These are phyloP conservation scores for Ceratina japonica DNA, from an alignment of 1,140 invertebrate species.

Conservation along the genomic window DNA sequence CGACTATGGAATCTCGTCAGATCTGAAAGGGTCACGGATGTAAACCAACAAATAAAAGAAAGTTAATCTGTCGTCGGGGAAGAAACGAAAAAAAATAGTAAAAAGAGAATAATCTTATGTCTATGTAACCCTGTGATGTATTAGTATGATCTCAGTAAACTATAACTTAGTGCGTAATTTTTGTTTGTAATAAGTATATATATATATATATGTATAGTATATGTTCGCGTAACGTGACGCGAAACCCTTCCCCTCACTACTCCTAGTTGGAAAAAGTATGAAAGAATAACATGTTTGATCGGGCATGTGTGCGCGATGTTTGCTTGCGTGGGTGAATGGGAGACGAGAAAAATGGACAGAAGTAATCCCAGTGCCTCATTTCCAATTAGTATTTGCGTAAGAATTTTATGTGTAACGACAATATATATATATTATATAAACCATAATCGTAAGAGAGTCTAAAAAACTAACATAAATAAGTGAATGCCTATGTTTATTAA, in stretches of 20 bases:
- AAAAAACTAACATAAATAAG: constrained; percentile 77
- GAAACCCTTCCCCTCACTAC: not conserved
- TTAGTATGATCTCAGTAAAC: constrained; percentile 80
- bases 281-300: constrained; percentile 27
- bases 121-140: constrained; percentile 81
- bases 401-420: constrained; percentile 73
- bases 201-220: constrained; percentile 62
- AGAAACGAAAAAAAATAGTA: constrained; percentile 65
- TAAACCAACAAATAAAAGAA: not conserved
- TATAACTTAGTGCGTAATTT: constrained; percentile 75
- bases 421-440: constrained; percentile 69
- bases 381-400: constrained; percentile 64
- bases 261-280: constrained; percentile 4
- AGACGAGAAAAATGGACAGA: constrained; percentile 41
- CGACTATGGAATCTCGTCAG: constrained; percentile 56
- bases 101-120: constrained; percentile 69
- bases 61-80: constrained; percentile 43
- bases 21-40: constrained; percentile 39
- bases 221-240: constrained; percentile 41
- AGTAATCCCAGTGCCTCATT: constrained; percentile 62
- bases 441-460: constrained; percentile 75
- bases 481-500: constrained; percentile 76
- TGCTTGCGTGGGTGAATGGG: constrained; percentile 57
- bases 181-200: constrained; percentile 73
- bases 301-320: constrained; percentile 41